Conservation (phyloP, 2,113 vertebrate species). For the Festucalex cinctus region DNA sequence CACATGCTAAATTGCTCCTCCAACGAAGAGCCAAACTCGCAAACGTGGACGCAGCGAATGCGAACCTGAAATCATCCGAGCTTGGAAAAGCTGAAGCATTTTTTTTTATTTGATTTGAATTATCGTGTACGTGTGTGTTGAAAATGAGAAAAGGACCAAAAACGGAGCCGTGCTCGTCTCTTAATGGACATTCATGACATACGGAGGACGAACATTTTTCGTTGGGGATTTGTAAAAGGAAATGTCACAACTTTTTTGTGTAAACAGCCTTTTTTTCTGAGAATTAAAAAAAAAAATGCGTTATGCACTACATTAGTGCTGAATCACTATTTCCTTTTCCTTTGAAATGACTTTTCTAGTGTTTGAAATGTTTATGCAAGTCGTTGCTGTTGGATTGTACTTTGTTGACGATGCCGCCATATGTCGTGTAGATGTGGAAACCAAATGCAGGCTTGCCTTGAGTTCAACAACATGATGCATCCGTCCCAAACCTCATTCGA, state of each 20-base stretch:
- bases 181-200: conserved; percentile 11
- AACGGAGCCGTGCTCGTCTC: conserved; percentile 2
- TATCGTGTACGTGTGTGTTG: not conserved
- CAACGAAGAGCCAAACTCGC: conserved; percentile 22
- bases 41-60: conserved; percentile 27
- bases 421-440: conserved; percentile 65
- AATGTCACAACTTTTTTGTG: conserved; percentile 41
- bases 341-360: conserved; percentile 86
- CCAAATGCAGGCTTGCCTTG: conserved; percentile 62
- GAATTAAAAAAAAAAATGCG: conserved; percentile 35
- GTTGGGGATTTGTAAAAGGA: conserved; percentile 48
- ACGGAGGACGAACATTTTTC: conserved; percentile 25
- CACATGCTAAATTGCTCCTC: not conserved
- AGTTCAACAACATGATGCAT: conserved; percentile 41
- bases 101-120: not conserved
- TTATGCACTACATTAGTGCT: conserved; percentile 98
- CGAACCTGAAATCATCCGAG: conserved; percentile 8
- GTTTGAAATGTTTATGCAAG: conserved; percentile 78
- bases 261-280: conserved; percentile 50
- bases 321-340: conserved; percentile 71
- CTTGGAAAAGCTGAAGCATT: not conserved
- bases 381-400: conserved; percentile 67
- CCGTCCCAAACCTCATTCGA: conserved; percentile 9
- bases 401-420: conserved; percentile 69
- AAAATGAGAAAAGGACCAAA: conserved; percentile 19